These are phyloP conservation scores for Styela clava DNA, from an alignment of 23 tunicate species.

Conservation along the genomic window DNA sequence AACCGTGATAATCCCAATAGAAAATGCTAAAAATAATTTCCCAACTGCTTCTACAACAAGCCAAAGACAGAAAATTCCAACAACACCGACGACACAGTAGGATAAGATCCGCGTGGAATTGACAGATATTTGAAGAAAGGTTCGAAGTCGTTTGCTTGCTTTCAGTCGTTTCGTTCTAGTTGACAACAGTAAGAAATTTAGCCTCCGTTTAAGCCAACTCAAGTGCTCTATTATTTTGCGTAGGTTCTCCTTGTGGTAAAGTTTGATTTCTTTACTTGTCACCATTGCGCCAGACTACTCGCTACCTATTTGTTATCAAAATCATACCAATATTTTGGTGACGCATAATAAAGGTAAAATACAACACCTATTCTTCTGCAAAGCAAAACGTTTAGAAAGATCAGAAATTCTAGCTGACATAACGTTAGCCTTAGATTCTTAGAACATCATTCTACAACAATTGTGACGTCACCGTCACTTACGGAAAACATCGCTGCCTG, in stretches of 20 bases:
- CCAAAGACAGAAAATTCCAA: not conserved
- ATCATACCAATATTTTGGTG: no score
- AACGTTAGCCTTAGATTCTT: no score
- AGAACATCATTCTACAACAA: no score
- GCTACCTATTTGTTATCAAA: no score
- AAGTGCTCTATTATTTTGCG: not conserved
- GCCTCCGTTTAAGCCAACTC: not conserved
- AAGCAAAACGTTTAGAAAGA: no score
- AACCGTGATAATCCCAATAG: not conserved
- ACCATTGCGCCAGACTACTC: no score
- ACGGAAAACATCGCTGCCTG: no score
- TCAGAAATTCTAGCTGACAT: no score
- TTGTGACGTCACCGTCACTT: no score
- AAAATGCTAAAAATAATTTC: not conserved
- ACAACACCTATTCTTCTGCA: no score
- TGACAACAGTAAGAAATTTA: not conserved
- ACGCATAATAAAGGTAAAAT: no score
- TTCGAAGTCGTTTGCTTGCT: not conserved
- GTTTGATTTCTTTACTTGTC: not conserved
- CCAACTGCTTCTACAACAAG: conserved; percentile 7
- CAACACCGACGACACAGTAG: not conserved
- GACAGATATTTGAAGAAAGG: not conserved
- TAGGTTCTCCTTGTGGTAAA: not conserved
- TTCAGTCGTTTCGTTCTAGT: not conserved
- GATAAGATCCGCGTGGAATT: not conserved